Evolutionary conservation across 2,888 invertebrate species (phyloP), one percentile per base, ranked within the genome.

Genomic region (Calameuta idolon): DNA sequence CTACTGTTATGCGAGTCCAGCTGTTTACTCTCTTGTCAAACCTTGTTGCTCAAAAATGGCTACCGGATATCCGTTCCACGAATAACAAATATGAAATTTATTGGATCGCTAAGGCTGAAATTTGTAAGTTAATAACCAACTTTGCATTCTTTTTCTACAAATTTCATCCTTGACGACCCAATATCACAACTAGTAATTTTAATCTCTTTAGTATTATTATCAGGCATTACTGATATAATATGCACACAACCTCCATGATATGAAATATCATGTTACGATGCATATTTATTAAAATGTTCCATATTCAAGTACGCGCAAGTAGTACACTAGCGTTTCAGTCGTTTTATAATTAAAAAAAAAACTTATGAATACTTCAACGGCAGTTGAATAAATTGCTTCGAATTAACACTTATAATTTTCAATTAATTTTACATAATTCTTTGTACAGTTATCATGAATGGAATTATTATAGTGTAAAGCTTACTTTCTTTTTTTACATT

Each of bases 11-110:
- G 55, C 23, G 55, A 55, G 55, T 1, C 55, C 34, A 79, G 69
- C 75, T 76, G 81, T 79, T 76, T 35, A 75, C 75, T 74, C 69
- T 37, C 37, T 75, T 69, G 69, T 35, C 11, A 31, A 79, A 37
- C n/a, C 69, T 34, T 33, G 31, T 75, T 33, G 30, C 69, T 75
- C 55, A 55, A 55, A 55, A 23, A 55, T 55, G 55, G 55, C 55
- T 55, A 55, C 55, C 55, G 55, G 55, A 55, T 23, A 55, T 55
- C 55, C 23, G 9, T 23, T 23, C 23, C 2, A 9, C 23, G 2
- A 55, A 55, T 15, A 55, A 55, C 23, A 23, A 55, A 55, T 55
- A 55, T 55, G 9, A 55, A 55, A 55, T 55, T 55, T 55, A 40
- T 33, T 33, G 33, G 33, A 4, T 33, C 33, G 33, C 4, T 4